Evolutionary conservation across 2,888 invertebrate species (phyloP), one percentile per base, ranked within the genome.

Genomic region (Microdon myrmicae): DNA sequence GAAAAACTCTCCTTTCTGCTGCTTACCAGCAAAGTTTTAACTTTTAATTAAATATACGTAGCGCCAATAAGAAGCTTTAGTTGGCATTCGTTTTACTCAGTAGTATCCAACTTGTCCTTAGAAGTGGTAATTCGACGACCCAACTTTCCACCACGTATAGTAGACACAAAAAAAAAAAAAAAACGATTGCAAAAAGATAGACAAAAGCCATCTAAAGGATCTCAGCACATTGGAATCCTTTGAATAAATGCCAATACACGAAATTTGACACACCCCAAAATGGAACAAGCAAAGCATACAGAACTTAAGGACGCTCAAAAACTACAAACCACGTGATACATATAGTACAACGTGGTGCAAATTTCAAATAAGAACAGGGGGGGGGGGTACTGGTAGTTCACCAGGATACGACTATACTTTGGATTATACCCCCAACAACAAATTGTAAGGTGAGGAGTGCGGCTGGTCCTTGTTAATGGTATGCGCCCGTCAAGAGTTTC

Each of bases 41-140:
- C 58, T 64, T 64, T 64, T 64, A 64, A 64, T 64, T 64, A 64
- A 64, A 58, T 64, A 58, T 58, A 64, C 64, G 64, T 58, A 53
- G 45, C 58, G 64, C 56, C 64, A 58, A 58, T 64, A 64, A 58
- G 56, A 64, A 64, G 64, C 47, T 58, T 64, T 64, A 64, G 51
- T 64, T 64, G 64, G 64, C 64, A 64, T 64, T 64, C 64, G 51
- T 58, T 56, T 64, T 58, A 64, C 58, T 64, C 64, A 64, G 51
- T 51, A 64, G 64, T 64, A 56, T 53, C 41, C 56, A 51, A 23
- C 49, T 37, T 56, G 49, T n/a, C n/a, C 28, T 41, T 25, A 41
- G 20, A 20, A 35, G 19, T 19, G 9, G 2, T 35, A 32, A 13
- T 14, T 29, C 5, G 20, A 20, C 12, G 26, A 31, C 23, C 19